Percentiles rank a stretch among this genome's conserved stretches.
These are phyloP conservation scores for Pollimyrus isidori DNA, from an alignment of 2,113 vertebrate species.

Conservation along the genomic window DNA sequence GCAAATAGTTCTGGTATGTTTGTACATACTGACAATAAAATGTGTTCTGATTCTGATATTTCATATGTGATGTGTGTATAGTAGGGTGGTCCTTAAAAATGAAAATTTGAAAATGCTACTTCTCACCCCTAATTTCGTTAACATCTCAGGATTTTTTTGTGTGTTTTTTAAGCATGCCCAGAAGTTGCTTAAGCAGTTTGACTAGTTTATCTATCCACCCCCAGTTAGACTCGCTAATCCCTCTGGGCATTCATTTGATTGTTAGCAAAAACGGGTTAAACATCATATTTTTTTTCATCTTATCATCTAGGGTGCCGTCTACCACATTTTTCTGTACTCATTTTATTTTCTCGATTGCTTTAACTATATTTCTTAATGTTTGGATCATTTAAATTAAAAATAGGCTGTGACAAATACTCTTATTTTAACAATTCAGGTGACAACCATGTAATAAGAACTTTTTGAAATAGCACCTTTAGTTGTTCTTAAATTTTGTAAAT, in stretches of 20 bases:
- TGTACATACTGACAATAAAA: neutral
- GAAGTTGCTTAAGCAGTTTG: neutral
- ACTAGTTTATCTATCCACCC: neutral
- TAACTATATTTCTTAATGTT: neutral
- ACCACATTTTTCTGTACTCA: neutral
- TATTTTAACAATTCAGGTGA: too few relatives aligned
- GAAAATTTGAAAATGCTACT: neutral
- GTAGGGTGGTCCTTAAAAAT: neutral
- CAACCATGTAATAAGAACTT: too few relatives aligned
- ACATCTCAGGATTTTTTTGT: neutral
- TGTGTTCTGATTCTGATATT: neutral
- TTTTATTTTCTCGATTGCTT: neutral
- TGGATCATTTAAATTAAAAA: neutral
- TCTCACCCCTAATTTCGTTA: neutral
- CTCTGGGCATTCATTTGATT: neutral
- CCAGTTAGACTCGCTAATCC: neutral
- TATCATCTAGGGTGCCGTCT: neutral
- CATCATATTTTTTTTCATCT: neutral
- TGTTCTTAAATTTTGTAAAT: too few relatives aligned
- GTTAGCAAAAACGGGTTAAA: neutral
- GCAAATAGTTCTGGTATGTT: neutral
- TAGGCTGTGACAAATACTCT: neutral
- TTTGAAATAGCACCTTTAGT: too few relatives aligned
- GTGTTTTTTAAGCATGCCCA: neutral
- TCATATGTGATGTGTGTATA: neutral